Conservation (phyloP, 1,140 invertebrate genomes). For the Cydia splendana region DNA sequence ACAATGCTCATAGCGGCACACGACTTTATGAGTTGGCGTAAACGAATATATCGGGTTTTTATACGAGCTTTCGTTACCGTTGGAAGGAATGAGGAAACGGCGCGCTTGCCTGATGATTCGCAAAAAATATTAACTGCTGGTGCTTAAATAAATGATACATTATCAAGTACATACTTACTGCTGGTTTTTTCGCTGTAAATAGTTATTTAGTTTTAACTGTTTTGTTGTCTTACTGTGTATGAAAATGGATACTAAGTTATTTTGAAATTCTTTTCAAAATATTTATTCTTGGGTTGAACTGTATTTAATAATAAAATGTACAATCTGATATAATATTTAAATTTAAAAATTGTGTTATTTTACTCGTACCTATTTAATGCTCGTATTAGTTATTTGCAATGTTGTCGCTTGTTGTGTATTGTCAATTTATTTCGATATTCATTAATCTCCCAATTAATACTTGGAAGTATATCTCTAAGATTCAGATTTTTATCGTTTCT, state of each 20-base stretch:
- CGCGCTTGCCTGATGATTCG: constrained; percentile 6
- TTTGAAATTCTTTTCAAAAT: too few species aligned
- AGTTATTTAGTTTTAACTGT: not conserved
- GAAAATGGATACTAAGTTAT: not conserved
- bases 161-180: not conserved
- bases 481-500: too few species aligned
- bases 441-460: too few species aligned
- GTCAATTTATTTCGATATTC: too few species aligned
- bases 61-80: constrained; percentile 24
- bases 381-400: too few species aligned
- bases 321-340: too few species aligned
- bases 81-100: constrained; percentile 28
- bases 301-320: too few species aligned
- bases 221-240: not conserved
- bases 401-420: too few species aligned
- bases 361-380: too few species aligned
- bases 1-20: not conserved
- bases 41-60: constrained; percentile 18
- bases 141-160: constrained; percentile 21
- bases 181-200: constrained; percentile 5
- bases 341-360: too few species aligned
- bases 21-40: not conserved
- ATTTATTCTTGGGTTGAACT: too few species aligned
- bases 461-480: too few species aligned
- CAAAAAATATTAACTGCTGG: constrained; percentile 11